Conservation (phyloP, 2,888 invertebrate species). For the Protonemura montana region DNA sequence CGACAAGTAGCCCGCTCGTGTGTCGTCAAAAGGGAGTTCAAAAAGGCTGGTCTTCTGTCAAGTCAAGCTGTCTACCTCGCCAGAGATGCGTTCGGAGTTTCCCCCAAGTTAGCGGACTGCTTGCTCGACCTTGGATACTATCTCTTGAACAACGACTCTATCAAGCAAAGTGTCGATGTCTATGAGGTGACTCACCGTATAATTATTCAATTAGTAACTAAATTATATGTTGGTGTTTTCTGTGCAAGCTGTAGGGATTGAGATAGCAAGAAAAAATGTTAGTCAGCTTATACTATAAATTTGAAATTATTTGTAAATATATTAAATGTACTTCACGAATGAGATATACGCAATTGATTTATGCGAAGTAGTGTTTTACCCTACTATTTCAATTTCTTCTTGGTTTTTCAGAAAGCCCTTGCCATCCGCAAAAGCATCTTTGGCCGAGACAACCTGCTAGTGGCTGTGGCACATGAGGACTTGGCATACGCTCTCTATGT, state of each 20-base stretch:
- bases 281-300: too few species aligned
- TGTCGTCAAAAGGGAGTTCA: constrained; percentile 86
- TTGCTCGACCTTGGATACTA: constrained; percentile 91
- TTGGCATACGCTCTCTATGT: constrained; percentile 93
- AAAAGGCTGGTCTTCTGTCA: constrained; percentile 81
- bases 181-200: constrained; percentile 69
- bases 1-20: constrained; percentile 89
- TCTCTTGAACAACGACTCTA: constrained; percentile 86
- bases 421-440: constrained; percentile 78
- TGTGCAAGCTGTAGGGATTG: too few species aligned
- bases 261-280: too few species aligned
- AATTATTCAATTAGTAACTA: not conserved
- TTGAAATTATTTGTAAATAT: too few species aligned
- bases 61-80: constrained; percentile 81
- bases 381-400: not conserved
- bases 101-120: constrained; percentile 84
- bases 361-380: too few species aligned
- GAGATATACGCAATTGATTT: too few species aligned
- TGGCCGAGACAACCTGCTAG: constrained; percentile 84
- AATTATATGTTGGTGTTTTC: not conserved
- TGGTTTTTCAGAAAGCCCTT: constrained; percentile 68
- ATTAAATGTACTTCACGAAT: too few species aligned
- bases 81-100: constrained; percentile 60
- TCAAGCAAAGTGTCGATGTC: constrained; percentile 82
- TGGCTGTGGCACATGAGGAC: constrained; percentile 91